Evolutionary conservation across 2,888 invertebrate species (phyloP).

Genomic region (Xylota sylvarum): DNA sequence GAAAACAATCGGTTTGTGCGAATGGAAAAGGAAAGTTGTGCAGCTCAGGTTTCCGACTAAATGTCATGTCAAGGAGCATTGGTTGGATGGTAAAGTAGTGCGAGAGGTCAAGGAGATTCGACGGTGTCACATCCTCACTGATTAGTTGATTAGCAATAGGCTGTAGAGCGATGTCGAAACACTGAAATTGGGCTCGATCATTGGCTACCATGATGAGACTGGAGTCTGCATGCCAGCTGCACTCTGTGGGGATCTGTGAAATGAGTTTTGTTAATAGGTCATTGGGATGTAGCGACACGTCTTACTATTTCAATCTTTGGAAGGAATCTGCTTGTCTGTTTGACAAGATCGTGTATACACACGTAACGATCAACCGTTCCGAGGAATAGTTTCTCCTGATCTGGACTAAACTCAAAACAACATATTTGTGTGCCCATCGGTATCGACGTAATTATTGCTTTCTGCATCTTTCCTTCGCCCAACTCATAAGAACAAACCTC

Average conservation of each 20-base stretch:
- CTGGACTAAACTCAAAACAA: conserved; percentile 88
- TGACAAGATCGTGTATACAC: conserved; percentile 91
- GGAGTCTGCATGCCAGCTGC: conserved; percentile 90
- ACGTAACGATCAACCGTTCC: conserved; percentile 95
- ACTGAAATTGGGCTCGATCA: conserved; percentile 90
- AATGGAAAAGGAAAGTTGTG: conserved; percentile 82
- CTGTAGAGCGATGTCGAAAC: conserved; percentile 90
- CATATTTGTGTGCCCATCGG: conserved; percentile 90
- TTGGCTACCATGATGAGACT: conserved; percentile 89
- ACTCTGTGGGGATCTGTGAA: conserved; percentile 87
- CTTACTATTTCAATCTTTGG: conserved; percentile 92
- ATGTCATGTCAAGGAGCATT: conserved; percentile 86
- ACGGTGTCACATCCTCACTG: conserved; percentile 88
- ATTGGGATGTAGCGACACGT: conserved; percentile 70
- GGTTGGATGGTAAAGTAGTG: conserved; percentile 85
- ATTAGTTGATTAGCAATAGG: conserved; percentile 89
- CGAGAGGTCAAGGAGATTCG: conserved; percentile 88
- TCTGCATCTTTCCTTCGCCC: conserved; percentile 86
- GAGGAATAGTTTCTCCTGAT: conserved; percentile 90
- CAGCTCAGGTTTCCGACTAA: conserved; percentile 86
- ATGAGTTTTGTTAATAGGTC: neutral
- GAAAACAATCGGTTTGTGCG: conserved; percentile 86
- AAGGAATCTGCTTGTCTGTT: conserved; percentile 90
- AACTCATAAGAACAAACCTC: conserved; percentile 89
- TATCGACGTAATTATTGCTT: conserved; percentile 89